Evolutionary conservation across 2,113 vertebrate species (phyloP), one percentile per base, ranked within the genome.

Genomic region (Aptenodytes forsteri): DNA sequence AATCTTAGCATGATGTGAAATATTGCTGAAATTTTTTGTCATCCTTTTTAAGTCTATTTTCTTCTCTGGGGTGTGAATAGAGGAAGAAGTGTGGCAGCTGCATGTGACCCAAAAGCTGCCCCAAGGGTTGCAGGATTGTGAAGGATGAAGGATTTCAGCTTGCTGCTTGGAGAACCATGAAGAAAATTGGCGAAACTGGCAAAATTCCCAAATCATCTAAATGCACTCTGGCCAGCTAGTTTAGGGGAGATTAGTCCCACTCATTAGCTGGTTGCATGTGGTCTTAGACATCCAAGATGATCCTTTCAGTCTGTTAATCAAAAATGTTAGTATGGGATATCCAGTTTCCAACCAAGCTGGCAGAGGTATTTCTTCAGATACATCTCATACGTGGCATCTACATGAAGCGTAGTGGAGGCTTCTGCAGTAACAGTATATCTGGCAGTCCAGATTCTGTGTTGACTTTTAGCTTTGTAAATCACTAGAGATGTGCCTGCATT

Each of bases 371-470:
- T 87, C 15, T 21, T 67, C 22, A 47, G 34, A 16, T 46, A 17
- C 13, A 32, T 54, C 21, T 80, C 59, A 17, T 14, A 59, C 0
- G 0, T 87, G n/a, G 16, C 26, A 38, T 20, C 34, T 30, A 10
- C 1, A 0, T 12, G 47, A 85, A 71, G 22, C 10, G 13, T 77
- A 36, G 21, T 0, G 5, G 18, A 77, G 9, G 32, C 7, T 83
- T 22, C 46, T 59, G 30, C 16, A 38, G 21, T 27, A 52, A 40
- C 30, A 54, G 30, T 6, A 11, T 29, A 42, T 19, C 15, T 50
- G 25, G 16, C 0, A 3, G 30, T 61, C 13, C n/a, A 77, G 22
- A 75, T 47, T 64, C 50, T 70, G 22, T 49, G 27, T 21, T 65
- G 38, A 69, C 13, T 84, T 72, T 54, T 26, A 42, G 5, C 56